Base-by-base conservation (phyloP, 2,797 vertebrate species). In the Melanotaenia boesemani region DNA sequence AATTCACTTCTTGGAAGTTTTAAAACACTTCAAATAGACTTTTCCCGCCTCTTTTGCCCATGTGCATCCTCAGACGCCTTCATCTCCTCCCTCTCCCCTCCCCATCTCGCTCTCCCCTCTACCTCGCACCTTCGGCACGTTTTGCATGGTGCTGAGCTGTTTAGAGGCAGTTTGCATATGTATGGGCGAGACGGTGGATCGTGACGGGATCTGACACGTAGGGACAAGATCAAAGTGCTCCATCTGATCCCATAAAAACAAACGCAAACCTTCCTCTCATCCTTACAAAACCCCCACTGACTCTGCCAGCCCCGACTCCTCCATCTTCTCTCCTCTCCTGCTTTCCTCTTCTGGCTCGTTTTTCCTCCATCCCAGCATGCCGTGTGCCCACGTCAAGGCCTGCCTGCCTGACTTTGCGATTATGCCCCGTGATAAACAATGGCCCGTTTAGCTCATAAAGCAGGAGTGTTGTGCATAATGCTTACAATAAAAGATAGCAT, bases 401-500 rank as follows among this genome's bases (percentile, higher is more conserved):
- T 80, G 86, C 81, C 84, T 79, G 83, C 80, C 86, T 84, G 85
- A 82, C 88, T 91, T 67, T 79, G 86, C 83, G 89, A 93, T 91
- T 89, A 89, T 74, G 71, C 89, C 81, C 79, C 5, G 73, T 90
- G 91, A 92, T 92, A 93, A 93, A 93, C 91, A 91, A 92, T 77
- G 89, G 88, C 83, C 90, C 83, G 88, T 91, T 93, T 91, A 93
- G 85, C 92, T 92, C 93, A 93, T 94, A 93, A 93, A 93, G 91
- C 88, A 91, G 86, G 90, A 91, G 88, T 91, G 92, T 92, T 96
- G 93, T 94, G 91, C 94, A 96, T 95, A 95, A 96, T 96, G 94
- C 95, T 95, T 96, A 97, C 96, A 95, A 96, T 96, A 96, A 96
- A 96, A 96, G 96, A 97, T 97, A 96, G 94, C 95, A 96, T 97